These are phyloP conservation scores for Psittacula echo DNA, from an alignment of 2,797 vertebrate species.

Conservation along the genomic window DNA sequence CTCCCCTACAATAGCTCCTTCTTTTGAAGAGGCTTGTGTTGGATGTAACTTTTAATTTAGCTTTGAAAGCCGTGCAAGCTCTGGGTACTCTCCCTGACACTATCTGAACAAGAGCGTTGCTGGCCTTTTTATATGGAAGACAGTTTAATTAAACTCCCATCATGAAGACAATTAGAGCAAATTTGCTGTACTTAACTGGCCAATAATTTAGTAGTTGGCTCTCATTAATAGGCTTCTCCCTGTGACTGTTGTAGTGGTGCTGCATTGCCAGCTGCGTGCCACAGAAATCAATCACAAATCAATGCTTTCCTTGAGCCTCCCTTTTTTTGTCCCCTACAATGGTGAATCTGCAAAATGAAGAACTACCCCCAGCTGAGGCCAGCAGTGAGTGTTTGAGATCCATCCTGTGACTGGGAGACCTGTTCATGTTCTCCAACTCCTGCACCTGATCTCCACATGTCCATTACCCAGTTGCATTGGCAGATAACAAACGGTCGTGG, in stretches of 20 bases:
- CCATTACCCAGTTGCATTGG: not conserved
- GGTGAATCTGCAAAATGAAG: not conserved
- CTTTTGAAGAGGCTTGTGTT: not conserved
- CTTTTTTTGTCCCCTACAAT: not conserved
- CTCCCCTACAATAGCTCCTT: not conserved
- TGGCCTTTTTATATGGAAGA: conserved; percentile 50
- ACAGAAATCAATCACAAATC: conserved; percentile 59
- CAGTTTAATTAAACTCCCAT: conserved; percentile 77
- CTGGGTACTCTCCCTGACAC: not conserved
- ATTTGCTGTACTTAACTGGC: conserved; percentile 72
- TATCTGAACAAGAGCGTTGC: conserved; percentile 1
- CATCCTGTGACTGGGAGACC: not conserved
- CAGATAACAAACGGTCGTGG: not conserved
- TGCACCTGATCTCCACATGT: not conserved
- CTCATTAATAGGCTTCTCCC: conserved; percentile 75
- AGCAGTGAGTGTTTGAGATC: not conserved
- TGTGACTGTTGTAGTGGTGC: conserved; percentile 44
- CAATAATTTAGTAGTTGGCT: conserved; percentile 75
- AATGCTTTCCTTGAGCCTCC: conserved; percentile 16
- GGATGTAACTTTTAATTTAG: conserved; percentile 8
- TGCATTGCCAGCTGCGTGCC: conserved; percentile 17
- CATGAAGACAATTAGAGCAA: conserved; percentile 74
- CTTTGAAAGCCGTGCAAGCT: not conserved
- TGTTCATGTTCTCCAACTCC: not conserved
- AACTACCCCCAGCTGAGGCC: not conserved